phyloP scores from a whole-genome alignment of 2,797 vertebrate genomes.

The Acrossocheilus fasciatus region DNA sequence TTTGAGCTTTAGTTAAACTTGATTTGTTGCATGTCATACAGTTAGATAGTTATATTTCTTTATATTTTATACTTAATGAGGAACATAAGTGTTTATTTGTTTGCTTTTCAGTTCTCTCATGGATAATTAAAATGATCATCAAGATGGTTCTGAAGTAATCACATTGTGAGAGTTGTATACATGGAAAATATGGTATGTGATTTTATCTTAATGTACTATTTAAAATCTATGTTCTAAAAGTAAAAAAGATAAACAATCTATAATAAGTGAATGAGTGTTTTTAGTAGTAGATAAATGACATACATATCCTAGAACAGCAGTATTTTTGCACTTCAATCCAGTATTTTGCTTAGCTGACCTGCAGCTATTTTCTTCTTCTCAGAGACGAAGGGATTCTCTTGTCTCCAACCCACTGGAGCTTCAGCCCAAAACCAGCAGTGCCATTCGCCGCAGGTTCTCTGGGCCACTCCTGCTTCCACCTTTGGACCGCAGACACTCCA shows the following conservation, averaged over 20 bases:
- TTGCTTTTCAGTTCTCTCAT: slow-evolving; percentile 11
- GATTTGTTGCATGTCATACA: neutral
- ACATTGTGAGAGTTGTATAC: neutral
- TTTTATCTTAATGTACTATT: neutral
- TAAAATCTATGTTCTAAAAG: neutral
- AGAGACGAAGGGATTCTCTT: slow-evolving; percentile 73
- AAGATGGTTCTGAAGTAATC: slow-evolving; percentile 26
- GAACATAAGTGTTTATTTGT: neutral
- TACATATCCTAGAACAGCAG: neutral
- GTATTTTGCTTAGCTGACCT: slow-evolving; percentile 4
- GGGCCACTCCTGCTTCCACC: slow-evolving; percentile 82
- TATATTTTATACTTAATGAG: neutral
- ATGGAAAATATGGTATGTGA: slow-evolving; percentile 41
- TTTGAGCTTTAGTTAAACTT: neutral
- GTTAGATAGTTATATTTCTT: neutral
- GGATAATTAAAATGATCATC: slow-evolving; percentile 1
- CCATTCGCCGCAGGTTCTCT: slow-evolving; percentile 81
- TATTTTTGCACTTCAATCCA: neutral
- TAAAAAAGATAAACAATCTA: neutral
- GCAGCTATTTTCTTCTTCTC: slow-evolving; percentile 20
- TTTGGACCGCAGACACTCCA: slow-evolving; percentile 74
- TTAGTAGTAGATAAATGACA: neutral
- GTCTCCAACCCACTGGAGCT: slow-evolving; percentile 57
- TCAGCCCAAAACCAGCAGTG: slow-evolving; percentile 59
- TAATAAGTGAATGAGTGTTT: neutral